phyloP scores from a whole-genome alignment of 2,113 vertebrate genomes.

The Megatriorchis doriae region DNA sequence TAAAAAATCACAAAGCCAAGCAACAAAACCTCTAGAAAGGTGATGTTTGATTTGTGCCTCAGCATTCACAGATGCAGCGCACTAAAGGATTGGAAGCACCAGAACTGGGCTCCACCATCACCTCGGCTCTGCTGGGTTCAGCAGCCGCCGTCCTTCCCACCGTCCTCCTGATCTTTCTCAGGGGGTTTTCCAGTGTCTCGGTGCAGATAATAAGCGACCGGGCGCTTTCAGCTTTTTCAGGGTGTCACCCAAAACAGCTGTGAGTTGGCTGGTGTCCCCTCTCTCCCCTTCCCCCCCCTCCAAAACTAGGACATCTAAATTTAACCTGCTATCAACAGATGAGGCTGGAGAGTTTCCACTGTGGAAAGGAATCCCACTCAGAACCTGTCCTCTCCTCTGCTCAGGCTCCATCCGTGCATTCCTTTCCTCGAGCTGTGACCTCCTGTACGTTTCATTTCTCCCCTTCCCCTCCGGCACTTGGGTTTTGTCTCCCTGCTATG shows the following conservation, averaged over 20 bases:
- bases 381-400: neutral
- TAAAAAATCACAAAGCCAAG: neutral
- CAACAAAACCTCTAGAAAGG: neutral
- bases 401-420: neutral
- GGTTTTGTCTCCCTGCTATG: neutral
- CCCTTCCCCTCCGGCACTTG: neutral
- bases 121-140: neutral
- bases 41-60: neutral
- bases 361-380: conserved; percentile 6
- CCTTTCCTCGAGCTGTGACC: neutral
- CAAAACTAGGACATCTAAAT: conserved; percentile 58
- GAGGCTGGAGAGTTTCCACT: conserved; percentile 38
- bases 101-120: neutral
- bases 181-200: neutral
- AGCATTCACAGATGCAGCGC: accelerated
- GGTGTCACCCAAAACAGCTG: conserved; percentile 19
- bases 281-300: neutral
- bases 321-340: conserved; percentile 59
- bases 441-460: neutral
- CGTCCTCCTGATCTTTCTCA: neutral
- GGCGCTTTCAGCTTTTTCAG: neutral
- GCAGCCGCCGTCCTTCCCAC: neutral
- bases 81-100: neutral
- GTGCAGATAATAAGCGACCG: neutral
- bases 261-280: neutral